A percentile compares a stretch with the other conserved stretches of the same genome.
These are phyloP conservation scores for Ernsta delagoae DNA, from an alignment of 2,888 invertebrate species.

Conservation along the genomic window DNA sequence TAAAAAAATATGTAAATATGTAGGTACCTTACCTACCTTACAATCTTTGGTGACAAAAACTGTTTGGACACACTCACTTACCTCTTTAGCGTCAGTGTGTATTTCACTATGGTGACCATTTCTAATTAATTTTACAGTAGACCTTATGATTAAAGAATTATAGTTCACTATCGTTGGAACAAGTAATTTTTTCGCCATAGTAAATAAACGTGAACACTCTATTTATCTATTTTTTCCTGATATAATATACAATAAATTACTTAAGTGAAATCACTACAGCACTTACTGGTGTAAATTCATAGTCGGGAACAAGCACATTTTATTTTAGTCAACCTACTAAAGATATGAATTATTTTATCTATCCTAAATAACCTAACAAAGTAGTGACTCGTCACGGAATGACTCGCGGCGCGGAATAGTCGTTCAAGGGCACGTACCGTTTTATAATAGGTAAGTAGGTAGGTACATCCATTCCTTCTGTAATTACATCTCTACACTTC, in stretches of 20 bases:
- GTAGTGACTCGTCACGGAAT: conserved; percentile 7
- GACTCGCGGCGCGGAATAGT: background rate
- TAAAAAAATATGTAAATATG: too few species aligned
- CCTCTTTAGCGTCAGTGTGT: conserved; percentile 36
- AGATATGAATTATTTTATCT: too few species aligned
- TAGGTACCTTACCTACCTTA: too few species aligned
- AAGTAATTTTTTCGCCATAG: conserved; percentile 58
- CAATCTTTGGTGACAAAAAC: too few species aligned
- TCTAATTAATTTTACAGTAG: conserved; percentile 2
- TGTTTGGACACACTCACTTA: conserved; percentile 26
- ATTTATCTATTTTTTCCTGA: background rate
- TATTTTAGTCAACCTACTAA: background rate
- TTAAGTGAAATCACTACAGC: background rate
- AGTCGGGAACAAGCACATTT: background rate
- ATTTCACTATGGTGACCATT: conserved; percentile 10
- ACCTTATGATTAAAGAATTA: conserved; percentile 41
- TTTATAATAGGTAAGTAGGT: background rate
- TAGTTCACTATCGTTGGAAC: conserved; percentile 50
- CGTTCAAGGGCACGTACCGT: conserved; percentile 16
- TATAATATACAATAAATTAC: background rate
- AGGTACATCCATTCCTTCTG: background rate
- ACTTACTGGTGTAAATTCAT: too few species aligned
- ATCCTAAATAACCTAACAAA: conserved; percentile 14
- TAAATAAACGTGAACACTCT: conserved; percentile 5
- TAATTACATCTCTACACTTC: background rate